phyloP scores from a whole-genome alignment of 2,888 invertebrate species.

The Thymelicus acteon region DNA sequence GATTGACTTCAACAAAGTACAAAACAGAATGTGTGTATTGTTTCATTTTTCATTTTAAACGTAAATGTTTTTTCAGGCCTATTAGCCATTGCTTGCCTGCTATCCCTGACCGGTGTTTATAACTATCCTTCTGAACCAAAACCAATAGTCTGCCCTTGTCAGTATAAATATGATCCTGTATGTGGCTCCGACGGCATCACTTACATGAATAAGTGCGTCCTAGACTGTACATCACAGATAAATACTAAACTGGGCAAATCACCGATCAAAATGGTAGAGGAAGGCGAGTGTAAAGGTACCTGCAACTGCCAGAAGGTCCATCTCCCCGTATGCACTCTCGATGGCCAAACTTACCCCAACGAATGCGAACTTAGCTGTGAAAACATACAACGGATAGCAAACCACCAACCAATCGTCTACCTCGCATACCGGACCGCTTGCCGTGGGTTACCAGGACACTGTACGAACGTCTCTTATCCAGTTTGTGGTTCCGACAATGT shows the following conservation, averaged over 20 bases:
- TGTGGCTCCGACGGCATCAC: constrained; percentile 44
- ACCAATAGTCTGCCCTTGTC: constrained; percentile 34
- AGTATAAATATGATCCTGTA: constrained; percentile 41
- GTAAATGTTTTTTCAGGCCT: constrained; percentile 3
- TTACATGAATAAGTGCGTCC: constrained; percentile 42
- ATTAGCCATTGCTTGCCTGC: not conserved
- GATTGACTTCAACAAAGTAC: too few species aligned
- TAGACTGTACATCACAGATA: constrained; percentile 38
- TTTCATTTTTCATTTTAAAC: too few species aligned
- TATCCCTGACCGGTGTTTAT: not conserved
- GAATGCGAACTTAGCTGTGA: constrained; percentile 48
- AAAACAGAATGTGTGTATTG: too few species aligned
- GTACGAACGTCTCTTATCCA: constrained; percentile 42
- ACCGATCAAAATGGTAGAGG: constrained; percentile 22
- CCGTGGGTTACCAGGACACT: constrained; percentile 43
- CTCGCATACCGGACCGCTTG: constrained; percentile 46
- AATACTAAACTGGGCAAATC: constrained; percentile 17
- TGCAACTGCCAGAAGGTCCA: constrained; percentile 45
- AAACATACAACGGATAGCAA: constrained; percentile 41
- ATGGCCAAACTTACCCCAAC: constrained; percentile 47
- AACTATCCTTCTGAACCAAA: not conserved
- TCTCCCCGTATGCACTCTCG: constrained; percentile 54
- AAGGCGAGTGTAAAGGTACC: constrained; percentile 37
- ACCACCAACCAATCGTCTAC: constrained; percentile 40
- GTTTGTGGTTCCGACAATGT: constrained; percentile 48